Base-by-base conservation (phyloP, 2,113 vertebrate genomes). In the Hippopotamus amphibius region DNA sequence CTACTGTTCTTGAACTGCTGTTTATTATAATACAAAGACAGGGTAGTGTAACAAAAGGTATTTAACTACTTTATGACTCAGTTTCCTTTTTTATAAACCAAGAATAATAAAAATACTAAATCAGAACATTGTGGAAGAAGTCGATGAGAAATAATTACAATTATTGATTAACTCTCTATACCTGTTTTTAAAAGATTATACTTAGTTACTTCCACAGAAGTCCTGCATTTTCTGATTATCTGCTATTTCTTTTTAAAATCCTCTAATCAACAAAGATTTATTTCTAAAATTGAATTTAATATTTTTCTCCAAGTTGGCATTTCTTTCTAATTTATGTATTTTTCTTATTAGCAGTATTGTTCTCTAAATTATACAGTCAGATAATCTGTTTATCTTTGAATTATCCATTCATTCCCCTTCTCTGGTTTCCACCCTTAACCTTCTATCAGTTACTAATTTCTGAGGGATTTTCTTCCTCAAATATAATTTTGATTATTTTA, bases 81-180 rank as follows among this genome's bases (percentile, higher is more conserved):
- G 30, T 95, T 66, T 83, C 30, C 17, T 81, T 30, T 94, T 88
- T 74, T 37, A 77, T 83, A 53, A 79, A 96, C 69, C 7, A 88
- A 87, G n/a, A 71, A 87, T 85, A 65, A 41, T 85, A 37, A 65
- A 46, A 86, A 71, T 82, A 57, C 30, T 43, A 12, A 88, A 33
- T 37, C 4, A 16, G 55, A 50, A 7, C 22, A 33, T 33, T 53
- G 15, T 68, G 65, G 30, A n/a, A 85, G n/a, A 89, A 92, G 21
- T 92, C 17, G 82, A 6, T 48, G n/a, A 63, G 6, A 81, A 89
- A 61, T 76, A 74, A 74, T 74, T 68, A 74, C 3, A 43, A 80
- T 61, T 81, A 76, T 24, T 55, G 8, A 1, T 89, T 89, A 74
- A 69, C 48, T 69, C 19, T 89, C 59, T 33, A 15, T 33, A 15